Evolutionary conservation across 2,888 invertebrate species (phyloP), one percentile per base, ranked within the genome.

Genomic region (Eueremaeus valkanovi): DNA sequence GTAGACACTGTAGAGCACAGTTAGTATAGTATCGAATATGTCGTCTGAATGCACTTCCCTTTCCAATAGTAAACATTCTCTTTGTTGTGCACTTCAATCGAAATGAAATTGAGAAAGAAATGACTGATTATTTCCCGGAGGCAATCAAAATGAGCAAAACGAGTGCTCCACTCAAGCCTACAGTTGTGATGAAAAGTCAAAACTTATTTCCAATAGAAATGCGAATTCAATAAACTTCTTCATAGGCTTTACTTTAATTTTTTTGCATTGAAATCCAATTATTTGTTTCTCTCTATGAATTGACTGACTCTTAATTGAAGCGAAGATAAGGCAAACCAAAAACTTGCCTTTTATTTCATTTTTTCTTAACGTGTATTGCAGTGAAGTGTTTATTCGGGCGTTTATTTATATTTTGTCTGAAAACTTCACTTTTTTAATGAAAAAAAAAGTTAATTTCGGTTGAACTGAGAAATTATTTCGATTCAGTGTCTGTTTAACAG

Each of bases 61-160:
- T 16, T 51, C 51, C 18, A 51, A 51, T 21, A 51, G 8, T 51
- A 6, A 51, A 51, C 51, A n/a, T n/a, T 36, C 36, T 36, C 16
- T n/a, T 6, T 51, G n/a, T 51, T 51, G 3, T 6, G 5, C 9
- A n/a, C 18, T 18, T 11, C 51, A 51, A 51, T n/a, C 51, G n/a
- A 6, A 51, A 51, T 51, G 51, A 51, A 51, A 51, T 51, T 11
- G 51, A 51, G 51, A 51, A 16, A 51, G 51, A 51, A 51, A 51
- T 51, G 51, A 51, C 51, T 51, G 51, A 51, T 51, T 51, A 51
- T 51, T 51, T 51, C 51, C 51, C 51, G 5, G 51, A 51, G 18
- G 51, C 9, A 6, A 51, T 11, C 16, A 6, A 51, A 51, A 18
- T 18, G 21, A 21, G 5, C 18, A 51, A 51, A 51, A 18, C n/a